Percentiles rank a stretch among this genome's conserved stretches.
These are phyloP conservation scores for Diarsia dahlii DNA, from an alignment of 2,888 invertebrate genomes.

Conservation along the genomic window DNA sequence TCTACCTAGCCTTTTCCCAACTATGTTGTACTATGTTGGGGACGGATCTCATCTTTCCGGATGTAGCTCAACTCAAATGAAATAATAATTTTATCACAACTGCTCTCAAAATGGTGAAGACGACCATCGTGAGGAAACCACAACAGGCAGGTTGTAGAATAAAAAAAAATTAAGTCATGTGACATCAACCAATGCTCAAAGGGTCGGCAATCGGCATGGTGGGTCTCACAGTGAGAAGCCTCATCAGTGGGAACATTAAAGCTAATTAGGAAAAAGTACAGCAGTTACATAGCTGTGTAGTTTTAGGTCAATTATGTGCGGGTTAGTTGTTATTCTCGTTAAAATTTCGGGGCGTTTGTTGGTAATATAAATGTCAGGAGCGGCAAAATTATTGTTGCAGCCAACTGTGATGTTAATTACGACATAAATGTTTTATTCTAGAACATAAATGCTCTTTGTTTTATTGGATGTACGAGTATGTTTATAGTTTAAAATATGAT, in stretches of 20 bases:
- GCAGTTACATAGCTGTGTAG: neutral
- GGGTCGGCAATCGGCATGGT: too few relatives aligned
- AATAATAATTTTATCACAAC: too few relatives aligned
- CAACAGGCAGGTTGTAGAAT: too few relatives aligned
- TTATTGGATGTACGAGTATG: neutral
- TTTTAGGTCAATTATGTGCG: neutral
- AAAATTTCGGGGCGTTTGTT: constrained; percentile 8
- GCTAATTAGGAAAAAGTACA: neutral
- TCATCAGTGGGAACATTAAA: neutral
- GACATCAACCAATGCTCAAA: neutral
- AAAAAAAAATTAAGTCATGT: neutral
- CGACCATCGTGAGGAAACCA: neutral
- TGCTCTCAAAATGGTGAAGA: neutral
- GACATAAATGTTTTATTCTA: constrained; percentile 11
- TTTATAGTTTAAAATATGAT: constrained; percentile 8
- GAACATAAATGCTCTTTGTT: constrained; percentile 22
- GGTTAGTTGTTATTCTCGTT: neutral
- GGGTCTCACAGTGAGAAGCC: neutral
- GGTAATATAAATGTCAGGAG: constrained; percentile 24
- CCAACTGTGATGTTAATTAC: constrained; percentile 21
- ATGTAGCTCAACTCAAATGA: too few relatives aligned
- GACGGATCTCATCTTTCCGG: neutral
- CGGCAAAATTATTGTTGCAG: constrained; percentile 18
- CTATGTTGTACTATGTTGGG: neutral
- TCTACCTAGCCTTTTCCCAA: neutral